Conservation (phyloP, 2,888 invertebrate genomes). For the Drosophila sordidula region DNA sequence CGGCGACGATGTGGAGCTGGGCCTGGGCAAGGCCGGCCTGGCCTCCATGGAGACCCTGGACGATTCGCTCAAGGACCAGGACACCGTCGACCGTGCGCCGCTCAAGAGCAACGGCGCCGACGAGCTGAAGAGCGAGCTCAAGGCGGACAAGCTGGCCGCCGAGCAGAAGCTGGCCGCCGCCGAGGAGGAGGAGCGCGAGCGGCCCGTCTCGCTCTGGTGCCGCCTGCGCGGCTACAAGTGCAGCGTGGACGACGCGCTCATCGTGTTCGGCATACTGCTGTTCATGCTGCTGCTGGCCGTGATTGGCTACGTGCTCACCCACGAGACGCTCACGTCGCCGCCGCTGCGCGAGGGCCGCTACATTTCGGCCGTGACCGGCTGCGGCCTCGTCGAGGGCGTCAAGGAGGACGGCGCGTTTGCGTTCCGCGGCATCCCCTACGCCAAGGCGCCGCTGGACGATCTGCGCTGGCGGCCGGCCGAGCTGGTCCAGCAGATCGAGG, state of each 20-base stretch:
- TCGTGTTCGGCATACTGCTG: slow-evolving; percentile 87
- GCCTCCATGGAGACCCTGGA: slow-evolving; percentile 94
- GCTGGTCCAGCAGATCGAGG: slow-evolving; percentile 88
- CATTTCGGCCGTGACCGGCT: slow-evolving; percentile 90
- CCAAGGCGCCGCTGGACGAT: slow-evolving; percentile 89
- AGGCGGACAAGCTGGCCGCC: slow-evolving; percentile 84
- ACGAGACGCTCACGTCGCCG: slow-evolving; percentile 86
- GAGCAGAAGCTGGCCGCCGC: slow-evolving; percentile 83
- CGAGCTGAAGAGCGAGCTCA: slow-evolving; percentile 89
- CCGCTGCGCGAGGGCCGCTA: slow-evolving; percentile 90
- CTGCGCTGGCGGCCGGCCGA: slow-evolving; percentile 90
- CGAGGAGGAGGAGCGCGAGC: slow-evolving; percentile 71
- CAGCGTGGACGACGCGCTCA: slow-evolving; percentile 87
- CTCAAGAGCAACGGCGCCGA: slow-evolving; percentile 86
- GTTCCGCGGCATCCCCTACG: slow-evolving; percentile 93
- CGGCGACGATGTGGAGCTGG: slow-evolving; percentile 86
- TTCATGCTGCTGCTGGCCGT: slow-evolving; percentile 88
- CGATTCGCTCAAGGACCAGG: slow-evolving; percentile 89
- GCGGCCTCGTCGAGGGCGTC: slow-evolving; percentile 92
- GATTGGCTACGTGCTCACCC: slow-evolving; percentile 88
- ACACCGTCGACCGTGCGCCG: slow-evolving; percentile 86
- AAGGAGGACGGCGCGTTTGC: slow-evolving; percentile 92
- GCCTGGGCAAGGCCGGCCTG: slow-evolving; percentile 88
- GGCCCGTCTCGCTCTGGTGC: slow-evolving; percentile 86
- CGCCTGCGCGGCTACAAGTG: slow-evolving; percentile 89